A percentile compares a stretch with the other conserved stretches of the same genome.
Conservation (phyloP, 2,797 vertebrate species). For the Adelosebastes latens region DNA sequence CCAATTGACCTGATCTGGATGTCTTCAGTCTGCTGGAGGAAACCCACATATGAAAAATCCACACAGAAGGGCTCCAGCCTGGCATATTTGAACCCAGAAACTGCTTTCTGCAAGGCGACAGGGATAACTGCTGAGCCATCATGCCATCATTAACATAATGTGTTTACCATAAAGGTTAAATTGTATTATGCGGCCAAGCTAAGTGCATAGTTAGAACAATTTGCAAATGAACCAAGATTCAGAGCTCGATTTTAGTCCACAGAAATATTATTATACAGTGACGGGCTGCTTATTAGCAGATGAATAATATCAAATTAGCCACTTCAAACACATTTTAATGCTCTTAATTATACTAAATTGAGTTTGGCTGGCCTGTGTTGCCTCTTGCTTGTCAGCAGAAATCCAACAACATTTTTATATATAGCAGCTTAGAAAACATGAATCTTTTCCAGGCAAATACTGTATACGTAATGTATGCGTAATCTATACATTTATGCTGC, state of each 20-base stretch:
- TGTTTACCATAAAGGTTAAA: slow-evolving; percentile 49
- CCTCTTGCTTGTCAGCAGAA: slow-evolving; percentile 10
- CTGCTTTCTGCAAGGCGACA: not conserved
- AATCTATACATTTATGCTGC: slow-evolving; percentile 18
- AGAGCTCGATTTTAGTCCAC: slow-evolving; percentile 9
- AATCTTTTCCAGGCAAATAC: not conserved
- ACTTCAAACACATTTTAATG: slow-evolving; percentile 49
- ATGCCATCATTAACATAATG: slow-evolving; percentile 32
- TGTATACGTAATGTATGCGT: not conserved
- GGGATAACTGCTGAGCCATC: slow-evolving; percentile 19
- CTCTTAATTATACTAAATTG: slow-evolving; percentile 38
- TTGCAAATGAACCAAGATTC: slow-evolving; percentile 43
- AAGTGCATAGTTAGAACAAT: slow-evolving; percentile 28
- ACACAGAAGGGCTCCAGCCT: not conserved
- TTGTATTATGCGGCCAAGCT: slow-evolving; percentile 24
- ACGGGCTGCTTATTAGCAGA: slow-evolving; percentile 47
- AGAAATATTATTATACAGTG: slow-evolving; percentile 36
- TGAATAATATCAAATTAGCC: slow-evolving; percentile 62
- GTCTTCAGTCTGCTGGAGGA: not conserved
- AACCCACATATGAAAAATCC: not conserved
- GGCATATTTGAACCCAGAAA: not conserved
- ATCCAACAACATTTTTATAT: not conserved
- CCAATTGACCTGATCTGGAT: not conserved
- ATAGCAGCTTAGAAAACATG: not conserved
- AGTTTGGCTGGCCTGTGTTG: slow-evolving; percentile 29